Percentiles rank a stretch among this genome's conserved stretches.
Conservation (phyloP, 1,140 invertebrate genomes). For the Galleria mellonella region DNA sequence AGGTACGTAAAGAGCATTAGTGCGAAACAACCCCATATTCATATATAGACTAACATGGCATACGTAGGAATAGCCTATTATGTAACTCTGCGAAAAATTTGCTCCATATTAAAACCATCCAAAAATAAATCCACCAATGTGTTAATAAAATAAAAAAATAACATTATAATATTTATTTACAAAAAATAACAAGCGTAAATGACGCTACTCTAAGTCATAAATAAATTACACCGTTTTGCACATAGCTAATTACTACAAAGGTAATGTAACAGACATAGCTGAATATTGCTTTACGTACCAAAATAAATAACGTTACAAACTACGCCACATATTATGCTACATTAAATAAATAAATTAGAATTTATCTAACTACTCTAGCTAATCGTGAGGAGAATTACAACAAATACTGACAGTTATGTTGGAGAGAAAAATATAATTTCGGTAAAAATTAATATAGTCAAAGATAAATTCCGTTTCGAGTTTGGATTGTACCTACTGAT, state of each 20-base stretch:
- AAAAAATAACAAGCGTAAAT: constrained; percentile 18
- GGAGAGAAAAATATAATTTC: constrained; percentile 26
- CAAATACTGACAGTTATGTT: constrained; percentile 61
- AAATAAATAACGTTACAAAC: constrained; percentile 44
- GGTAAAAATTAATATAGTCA: constrained; percentile 9
- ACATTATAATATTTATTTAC: constrained; percentile 22
- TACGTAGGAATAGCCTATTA: no score
- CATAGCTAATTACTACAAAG: no score
- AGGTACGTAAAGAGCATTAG: constrained; percentile 15
- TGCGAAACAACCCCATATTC: no score
- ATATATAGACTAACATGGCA: no score
- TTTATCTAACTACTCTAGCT: constrained; percentile 62
- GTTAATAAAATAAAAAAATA: constrained; percentile 22
- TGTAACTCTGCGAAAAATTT: no score
- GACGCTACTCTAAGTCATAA: no score
- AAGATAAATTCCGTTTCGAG: constrained; percentile 26
- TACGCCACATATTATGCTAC: constrained; percentile 43
- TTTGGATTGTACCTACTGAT: background rate
- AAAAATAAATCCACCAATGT: constrained; percentile 8
- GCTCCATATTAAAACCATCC: constrained; percentile 15
- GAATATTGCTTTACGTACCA: constrained; percentile 40
- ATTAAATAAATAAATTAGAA: constrained; percentile 66
- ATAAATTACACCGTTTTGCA: no score
- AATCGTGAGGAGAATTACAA: constrained; percentile 51
- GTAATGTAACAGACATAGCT: constrained; percentile 9